Conservation (phyloP, 1,140 invertebrate species). For the Pachyrhynchus sulphureomaculatus region DNA sequence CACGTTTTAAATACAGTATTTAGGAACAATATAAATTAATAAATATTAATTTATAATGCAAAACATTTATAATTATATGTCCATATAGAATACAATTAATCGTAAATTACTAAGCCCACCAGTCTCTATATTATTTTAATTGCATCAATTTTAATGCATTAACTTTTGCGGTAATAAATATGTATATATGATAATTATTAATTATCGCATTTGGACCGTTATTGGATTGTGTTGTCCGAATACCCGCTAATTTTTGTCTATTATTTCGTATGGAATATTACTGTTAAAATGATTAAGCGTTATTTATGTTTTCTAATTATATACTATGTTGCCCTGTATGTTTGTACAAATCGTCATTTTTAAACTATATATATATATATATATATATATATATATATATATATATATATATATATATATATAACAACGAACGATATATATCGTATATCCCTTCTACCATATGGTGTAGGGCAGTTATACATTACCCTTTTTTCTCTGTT, state of each 20-base stretch:
- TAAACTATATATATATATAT: too few relatives aligned
- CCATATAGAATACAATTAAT: conserved; percentile 29
- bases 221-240: conserved; percentile 13
- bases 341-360: too few relatives aligned
- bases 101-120: conserved; percentile 28
- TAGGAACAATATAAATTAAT: conserved; percentile 23
- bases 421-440: too few relatives aligned
- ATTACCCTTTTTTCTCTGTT: too few relatives aligned
- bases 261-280: conserved; percentile 2
- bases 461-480: too few relatives aligned
- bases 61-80: conserved; percentile 29
- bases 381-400: too few relatives aligned
- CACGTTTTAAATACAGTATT: too few relatives aligned
- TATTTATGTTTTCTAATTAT: conserved; percentile 4
- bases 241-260: conserved; percentile 11
- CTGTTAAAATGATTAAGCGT: conserved; percentile 3
- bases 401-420: too few relatives aligned
- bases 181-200: conserved; percentile 28
- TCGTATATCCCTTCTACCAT: too few relatives aligned
- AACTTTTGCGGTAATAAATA: conserved; percentile 32
- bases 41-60: conserved; percentile 17
- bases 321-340: too few relatives aligned
- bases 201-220: neutral
- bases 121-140: conserved; percentile 31
- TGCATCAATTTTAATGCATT: conserved; percentile 31